Evolutionary conservation across 2,113 vertebrate species (phyloP), one percentile per base, ranked within the genome.

Genomic region (Sinosuthora webbiana): DNA sequence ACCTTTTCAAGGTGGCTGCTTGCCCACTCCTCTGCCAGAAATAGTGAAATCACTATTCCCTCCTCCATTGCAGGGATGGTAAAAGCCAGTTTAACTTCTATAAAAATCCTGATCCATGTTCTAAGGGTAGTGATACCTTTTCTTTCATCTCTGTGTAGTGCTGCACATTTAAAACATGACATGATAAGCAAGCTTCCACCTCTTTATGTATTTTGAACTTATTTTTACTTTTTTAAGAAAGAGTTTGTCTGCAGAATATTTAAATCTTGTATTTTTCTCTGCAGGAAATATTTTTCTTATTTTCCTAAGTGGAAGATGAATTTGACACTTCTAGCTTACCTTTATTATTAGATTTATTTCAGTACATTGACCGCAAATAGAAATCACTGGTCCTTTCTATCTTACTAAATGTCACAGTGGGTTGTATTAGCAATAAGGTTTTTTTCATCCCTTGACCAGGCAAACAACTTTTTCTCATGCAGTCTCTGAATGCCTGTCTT

Each of bases 11-110:
- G 69, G 47, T 95, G 91, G 91, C 95, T 96, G 78, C 59, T 84
- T 95, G 87, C 95, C 91, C 63, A 65, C 45, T 79, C 18, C 19
- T 85, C 37, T 94, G 90, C 84, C 90, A 97, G 76, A 89, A 95
- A 63, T 87, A 94, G 78, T 91, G 89, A 83, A 94, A 93, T 95
- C 63, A 70, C 64, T 83, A 8, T 74, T 88, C 24, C 30, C 13
- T 85, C 22, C 55, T 59, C 57, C 70, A 50, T 15, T 35, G 28
- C 49, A 76, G 45, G 39, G 18, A 83, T 70, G 67, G 53, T 76
- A 53, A 85, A 88, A 92, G 68, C 28, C 71, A 70, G n/a, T 90
- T 77, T 57, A 80, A 83, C 49, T 76, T 85, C 39, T 31, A 56
- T 87, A 12, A 71, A 75, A 84, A 41, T 82, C 52, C 25, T 25